phyloP scores from a whole-genome alignment of 2,888 invertebrate genomes.

The Emmelina monodactyla region DNA sequence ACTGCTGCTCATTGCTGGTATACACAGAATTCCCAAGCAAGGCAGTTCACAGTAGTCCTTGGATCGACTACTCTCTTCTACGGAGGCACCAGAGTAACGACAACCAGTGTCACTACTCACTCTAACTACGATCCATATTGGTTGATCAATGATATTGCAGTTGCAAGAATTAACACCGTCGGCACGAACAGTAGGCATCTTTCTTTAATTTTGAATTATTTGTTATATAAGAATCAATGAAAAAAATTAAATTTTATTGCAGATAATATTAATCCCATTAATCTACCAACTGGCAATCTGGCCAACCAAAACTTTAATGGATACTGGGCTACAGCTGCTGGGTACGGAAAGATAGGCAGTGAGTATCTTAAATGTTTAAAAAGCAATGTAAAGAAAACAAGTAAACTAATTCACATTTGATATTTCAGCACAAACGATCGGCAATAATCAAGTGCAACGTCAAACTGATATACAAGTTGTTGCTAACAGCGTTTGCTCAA shows the following conservation, averaged over 20 bases:
- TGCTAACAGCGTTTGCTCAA: conserved; percentile 30
- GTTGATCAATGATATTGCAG: background rate
- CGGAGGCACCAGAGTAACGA: background rate
- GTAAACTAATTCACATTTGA: too few relatives aligned
- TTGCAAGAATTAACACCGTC: background rate
- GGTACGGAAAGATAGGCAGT: conserved; percentile 13
- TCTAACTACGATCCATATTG: background rate
- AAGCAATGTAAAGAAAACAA: too few relatives aligned
- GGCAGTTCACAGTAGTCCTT: background rate
- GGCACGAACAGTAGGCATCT: background rate
- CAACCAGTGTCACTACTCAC: background rate
- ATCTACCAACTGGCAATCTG: background rate
- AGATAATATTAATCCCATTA: background rate
- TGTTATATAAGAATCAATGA: too few relatives aligned
- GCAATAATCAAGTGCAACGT: conserved; percentile 30
- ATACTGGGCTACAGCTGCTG: conserved; percentile 12
- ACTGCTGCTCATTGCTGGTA: background rate
- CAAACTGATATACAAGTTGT: conserved; percentile 46
- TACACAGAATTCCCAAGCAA: background rate
- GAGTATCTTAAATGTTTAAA: too few relatives aligned
- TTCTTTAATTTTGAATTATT: too few relatives aligned
- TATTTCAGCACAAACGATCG: conserved; percentile 23
- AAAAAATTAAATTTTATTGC: too few relatives aligned
- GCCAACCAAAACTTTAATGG: conserved; percentile 11
- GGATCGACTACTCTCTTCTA: background rate